Base-by-base conservation (phyloP, 2,888 invertebrate genomes). In the Andrena bucephala region DNA sequence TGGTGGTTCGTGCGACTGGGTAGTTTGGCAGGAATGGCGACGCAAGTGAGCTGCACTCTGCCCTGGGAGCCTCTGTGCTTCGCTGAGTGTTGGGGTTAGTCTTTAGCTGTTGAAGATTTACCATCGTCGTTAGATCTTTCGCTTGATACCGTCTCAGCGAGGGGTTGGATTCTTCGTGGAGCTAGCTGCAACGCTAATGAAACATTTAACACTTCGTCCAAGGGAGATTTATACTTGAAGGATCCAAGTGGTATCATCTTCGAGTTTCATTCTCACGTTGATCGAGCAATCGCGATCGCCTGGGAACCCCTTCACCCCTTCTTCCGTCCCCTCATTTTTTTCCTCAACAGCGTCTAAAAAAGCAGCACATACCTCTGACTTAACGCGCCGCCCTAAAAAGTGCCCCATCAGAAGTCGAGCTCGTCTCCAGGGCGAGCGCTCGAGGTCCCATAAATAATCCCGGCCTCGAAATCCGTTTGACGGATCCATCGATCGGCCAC, bases 401-500 rank as follows among this genome's bases (percentile, higher is more conserved):
- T 69, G 57, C 73, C 48, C 29, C 57, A 50, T 78, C 68, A 68
- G 50, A 48, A 59, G 42, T 31, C 69, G 59, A 48, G 5, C 29
- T 16, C 57, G 57, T 33, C n/a, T n/a, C 48, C 7, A 24, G 54
- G 27, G 31, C 27, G 54, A 20, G 50, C 33, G 16, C 16, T 27
- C 4, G 7, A 3, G 72, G 71, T 66, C 79, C 79, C 85, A 85
- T 87, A 87, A 85, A 87, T 87, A 87, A 87, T 87, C 85, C 79
- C 68, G 10, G 81, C 78, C 75, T 82, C 85, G 85, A 87, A 82
- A 85, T 87, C 81, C 82, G 71, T 78, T 84, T 85, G 87, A 87
- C 87, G 84, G 81, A 85, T 87, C 77, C 84, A 84, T 85, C 85
- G 87, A 87, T 87, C 81, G 76, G 52, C 31, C 80, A 42, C 71